Base-by-base conservation (phyloP, 1,140 invertebrate genomes). In the Agraylea sexmaculata region DNA sequence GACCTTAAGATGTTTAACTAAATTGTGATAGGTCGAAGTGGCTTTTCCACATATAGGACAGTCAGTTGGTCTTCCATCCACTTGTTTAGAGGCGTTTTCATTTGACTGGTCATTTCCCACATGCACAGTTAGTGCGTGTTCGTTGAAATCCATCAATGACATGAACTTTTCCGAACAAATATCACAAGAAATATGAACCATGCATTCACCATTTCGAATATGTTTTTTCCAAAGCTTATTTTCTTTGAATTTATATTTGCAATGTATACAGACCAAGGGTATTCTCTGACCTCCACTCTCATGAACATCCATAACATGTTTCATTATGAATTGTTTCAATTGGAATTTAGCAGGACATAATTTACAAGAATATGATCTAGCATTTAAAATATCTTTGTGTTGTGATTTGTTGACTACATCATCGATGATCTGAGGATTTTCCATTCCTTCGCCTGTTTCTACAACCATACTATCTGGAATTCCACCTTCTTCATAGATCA, bases 41-140 rank as follows among this genome's bases (percentile, higher is more conserved):
- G 64, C 68, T 50, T 69, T 71, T 3, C 56, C 57, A 39, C 70
- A 73, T 11, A 69, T 48, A 2, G 65, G 62, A 43, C 70, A 73
- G 40, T 65, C 58, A 2, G 65, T 64, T 4, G 58, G 60, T 19
- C 65, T 53, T 17, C 60, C 62, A 38, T 66, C 64, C 20, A 64
- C 56, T 40, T 57, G 60, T 43, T 63, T 65, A 34, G 45, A 59
- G 32, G 58, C 55, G 40, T 51, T 61, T 30, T 66, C 63, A 19
- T 35, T 17, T 11, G 54, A 53, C 31, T 66, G 62, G 11, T 47
- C 45, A 38, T 45, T 59, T 11, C 59, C 65, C 12, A 61, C 61
- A 34, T 68, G 65, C 12, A 58, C 51, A 0, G 56, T 55, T 22
- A 66, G 27, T 15, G 63, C 64, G 35, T 72, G 70, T 18, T 68